Evolutionary conservation across 2,113 vertebrate species (phyloP), one percentile per base, ranked within the genome.

Genomic region (Mugil cephalus): DNA sequence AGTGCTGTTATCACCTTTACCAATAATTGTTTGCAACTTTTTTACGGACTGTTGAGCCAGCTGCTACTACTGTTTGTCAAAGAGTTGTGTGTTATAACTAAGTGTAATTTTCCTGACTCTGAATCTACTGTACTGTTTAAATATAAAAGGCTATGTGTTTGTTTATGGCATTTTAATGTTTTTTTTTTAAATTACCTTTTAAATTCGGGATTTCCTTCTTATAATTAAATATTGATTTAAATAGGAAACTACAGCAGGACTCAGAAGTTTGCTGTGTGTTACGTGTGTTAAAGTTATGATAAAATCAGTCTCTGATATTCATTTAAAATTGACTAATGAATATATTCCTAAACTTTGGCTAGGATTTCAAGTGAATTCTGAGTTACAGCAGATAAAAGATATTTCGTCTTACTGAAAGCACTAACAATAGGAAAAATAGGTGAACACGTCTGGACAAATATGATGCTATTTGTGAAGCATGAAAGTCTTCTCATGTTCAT

Each of bases 121-220:
- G 21, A 30, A 54, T 13, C 52, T 46, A 36, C 50, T 66, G 43
- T 42, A 35, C 7, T 40, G 13, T 74, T 58, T 73, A 59, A 45
- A 59, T 42, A 7, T 61, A 34, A 63, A 64, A 40, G 61, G 18
- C 12, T 48, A 36, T 45, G n/a, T 72, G 50, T 40, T 65, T 69
- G 2, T 42, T 2, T 46, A 42, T 38, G 6, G 45, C n/a, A 18
- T 18, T 13, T 6, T 43, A 52, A 61, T 42, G 19, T n/a, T n/a
- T n/a, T 9, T 30, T 7, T 5, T 30, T 46, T 36, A 18, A 65
- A 65, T 55, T 0, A 40, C 24, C 4, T 19, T 60, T 72, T 52
- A 13, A 17, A 39, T 14, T 64, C 13, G 8, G 4, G 4, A 18
- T 43, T 50, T 10, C 0, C 1, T 21, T n/a, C 8, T 21, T 1